Evolutionary conservation across 2,797 vertebrate species (phyloP).

Genomic region (Coranthus polyacanthus): DNA sequence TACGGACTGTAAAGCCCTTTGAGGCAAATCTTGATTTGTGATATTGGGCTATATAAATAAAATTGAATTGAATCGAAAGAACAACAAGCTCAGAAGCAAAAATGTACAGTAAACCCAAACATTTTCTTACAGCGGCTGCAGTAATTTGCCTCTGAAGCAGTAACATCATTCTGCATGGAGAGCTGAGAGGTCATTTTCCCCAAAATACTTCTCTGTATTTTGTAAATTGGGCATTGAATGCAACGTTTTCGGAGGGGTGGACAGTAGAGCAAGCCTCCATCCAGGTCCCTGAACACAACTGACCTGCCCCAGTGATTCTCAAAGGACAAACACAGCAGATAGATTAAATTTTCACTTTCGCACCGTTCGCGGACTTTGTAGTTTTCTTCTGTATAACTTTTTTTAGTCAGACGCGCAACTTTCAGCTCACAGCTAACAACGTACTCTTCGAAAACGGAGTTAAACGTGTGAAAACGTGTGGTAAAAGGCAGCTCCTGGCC

Average conservation of each 20-base stretch:
- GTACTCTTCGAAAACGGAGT: fast-evolving
- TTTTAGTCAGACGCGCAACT: neutral
- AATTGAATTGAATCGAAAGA: no score
- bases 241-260: slow-evolving; percentile 34
- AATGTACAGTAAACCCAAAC: no score
- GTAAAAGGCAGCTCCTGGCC: neutral
- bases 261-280: slow-evolving; percentile 1
- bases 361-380: neutral
- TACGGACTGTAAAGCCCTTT: no score
- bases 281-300: slow-evolving; percentile 43
- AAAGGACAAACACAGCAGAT: neutral
- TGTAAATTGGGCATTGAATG: slow-evolving; percentile 40
- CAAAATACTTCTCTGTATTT: no score
- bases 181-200: no score
- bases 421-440: neutral
- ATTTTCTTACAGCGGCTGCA: neutral
- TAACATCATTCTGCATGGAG: no score
- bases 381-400: no score
- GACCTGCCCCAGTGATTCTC: no score
- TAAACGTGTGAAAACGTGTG: neutral
- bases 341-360: fast-evolving
- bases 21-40: no score
- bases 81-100: no score
- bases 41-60: no score
- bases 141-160: neutral